Base-by-base conservation (phyloP, 2,888 invertebrate species). In the Trissoscelio sp. region DNA sequence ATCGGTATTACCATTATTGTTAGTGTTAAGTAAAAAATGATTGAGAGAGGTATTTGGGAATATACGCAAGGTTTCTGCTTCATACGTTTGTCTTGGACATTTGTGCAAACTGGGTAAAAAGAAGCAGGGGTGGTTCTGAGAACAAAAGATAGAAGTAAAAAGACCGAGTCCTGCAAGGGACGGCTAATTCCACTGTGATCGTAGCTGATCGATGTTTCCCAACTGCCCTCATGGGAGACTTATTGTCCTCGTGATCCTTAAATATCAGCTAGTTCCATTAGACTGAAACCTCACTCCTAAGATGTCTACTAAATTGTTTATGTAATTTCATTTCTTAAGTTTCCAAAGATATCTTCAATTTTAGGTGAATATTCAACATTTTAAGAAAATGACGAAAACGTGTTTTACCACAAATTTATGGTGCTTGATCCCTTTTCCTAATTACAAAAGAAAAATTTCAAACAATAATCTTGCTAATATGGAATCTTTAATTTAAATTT, bases 181-280 rank as follows among this genome's bases (percentile, higher is more conserved):
- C 90, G 89, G 89, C 89, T 91, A 91, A 91, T 91, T 91, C 89
- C 88, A 89, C 87, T 86, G 89, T 88, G 88, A 90, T 90, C 89
- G 87, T 87, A 88, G 86, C 90, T 90, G 91, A 91, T 91, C 90
- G 90, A 91, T 91, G 91, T 89, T 89, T 88, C 86, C 86, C 83
- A 85, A 83, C 86, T 79, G 73, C 75, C 81, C 81, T 57, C 81
- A 77, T 78, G 79, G 84, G 74, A 51, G 83, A 86, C 83, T 83
- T 86, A 88, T 87, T 86, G 83, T 84, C 83, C 64, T 22, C 24
- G 70, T 72, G 75, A 72, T 72, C 75, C 80, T 80, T 80, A 80
- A 80, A 80, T 75, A 80, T 70, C 81, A 57, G 70, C 53, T 14
- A 53, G 66, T 66, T 80, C 46, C 42, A 57, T 37, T 48, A 3